These are phyloP conservation scores for Pristionchus exspectatus DNA, from an alignment of 2,888 invertebrate genomes.

Conservation along the genomic window DNA sequence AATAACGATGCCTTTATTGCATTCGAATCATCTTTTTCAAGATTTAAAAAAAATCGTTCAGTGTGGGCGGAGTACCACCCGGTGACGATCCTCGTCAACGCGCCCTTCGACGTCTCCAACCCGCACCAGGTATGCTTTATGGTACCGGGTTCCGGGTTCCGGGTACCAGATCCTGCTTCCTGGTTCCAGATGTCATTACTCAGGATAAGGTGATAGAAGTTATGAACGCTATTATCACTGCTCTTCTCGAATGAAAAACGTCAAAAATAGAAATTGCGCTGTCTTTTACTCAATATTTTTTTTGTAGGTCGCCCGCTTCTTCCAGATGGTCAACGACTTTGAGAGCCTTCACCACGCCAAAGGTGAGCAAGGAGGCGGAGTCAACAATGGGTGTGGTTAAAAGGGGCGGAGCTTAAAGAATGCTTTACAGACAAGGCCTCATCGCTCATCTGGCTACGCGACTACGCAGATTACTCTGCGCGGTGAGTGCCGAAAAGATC, in stretches of 20 bases:
- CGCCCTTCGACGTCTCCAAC: constrained; percentile 70
- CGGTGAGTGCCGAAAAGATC: constrained; percentile 57
- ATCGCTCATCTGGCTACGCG: constrained; percentile 76
- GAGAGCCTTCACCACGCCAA: constrained; percentile 71
- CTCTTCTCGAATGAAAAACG: too few species aligned
- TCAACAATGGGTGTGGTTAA: neutral
- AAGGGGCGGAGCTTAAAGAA: neutral
- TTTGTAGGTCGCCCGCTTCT: constrained; percentile 60
- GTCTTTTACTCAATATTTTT: too few species aligned
- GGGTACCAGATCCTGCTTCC: too few species aligned
- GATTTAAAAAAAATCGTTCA: constrained; percentile 52
- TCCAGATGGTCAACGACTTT: constrained; percentile 73
- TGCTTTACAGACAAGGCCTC: constrained; percentile 63
- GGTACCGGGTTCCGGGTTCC: neutral
- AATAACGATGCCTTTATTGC: too few species aligned
- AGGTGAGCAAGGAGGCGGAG: constrained; percentile 57
- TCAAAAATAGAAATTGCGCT: too few species aligned
- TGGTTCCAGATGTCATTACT: neutral
- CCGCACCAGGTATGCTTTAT: constrained; percentile 59
- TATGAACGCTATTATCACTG: too few species aligned
- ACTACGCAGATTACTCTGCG: constrained; percentile 71
- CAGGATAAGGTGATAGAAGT: too few species aligned
- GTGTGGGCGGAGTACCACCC: constrained; percentile 78
- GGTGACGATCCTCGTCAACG: constrained; percentile 75
- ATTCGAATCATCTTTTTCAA: too few species aligned